Evolutionary conservation across 2,797 vertebrate genomes (phyloP).

Genomic region (Sparus aurata): DNA sequence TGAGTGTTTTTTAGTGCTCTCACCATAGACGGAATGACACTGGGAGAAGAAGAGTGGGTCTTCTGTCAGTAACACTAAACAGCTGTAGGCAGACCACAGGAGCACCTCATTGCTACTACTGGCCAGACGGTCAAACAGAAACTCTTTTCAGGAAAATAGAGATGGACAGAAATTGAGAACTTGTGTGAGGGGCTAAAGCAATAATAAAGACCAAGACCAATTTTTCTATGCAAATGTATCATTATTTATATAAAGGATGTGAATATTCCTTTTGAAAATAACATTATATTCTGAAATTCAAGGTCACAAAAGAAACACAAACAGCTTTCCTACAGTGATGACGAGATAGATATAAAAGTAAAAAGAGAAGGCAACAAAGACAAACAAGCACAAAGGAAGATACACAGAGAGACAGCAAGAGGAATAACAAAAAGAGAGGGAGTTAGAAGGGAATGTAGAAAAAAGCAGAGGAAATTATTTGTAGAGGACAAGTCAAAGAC

Average conservation of each 20-base stretch:
- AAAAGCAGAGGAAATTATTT: slow-evolving; percentile 27
- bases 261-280: slow-evolving; percentile 1
- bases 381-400: neutral
- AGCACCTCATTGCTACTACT: slow-evolving; percentile 87
- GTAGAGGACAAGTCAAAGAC: slow-evolving; percentile 31
- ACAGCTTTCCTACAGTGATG: neutral
- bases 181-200: neutral
- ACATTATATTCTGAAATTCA: neutral
- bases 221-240: neutral
- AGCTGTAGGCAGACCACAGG: slow-evolving; percentile 92
- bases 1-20: slow-evolving; percentile 49
- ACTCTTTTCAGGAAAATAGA: slow-evolving; percentile 82
- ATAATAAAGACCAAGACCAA: neutral
- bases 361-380: neutral
- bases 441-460: neutral
- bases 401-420: neutral
- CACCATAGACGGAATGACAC: slow-evolving; percentile 96
- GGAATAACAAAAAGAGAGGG: neutral
- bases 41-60: slow-evolving; percentile 94
- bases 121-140: slow-evolving; percentile 93
- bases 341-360: neutral
- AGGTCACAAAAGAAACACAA: neutral
- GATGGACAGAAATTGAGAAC: neutral
- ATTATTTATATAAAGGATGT: neutral
- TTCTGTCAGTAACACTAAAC: slow-evolving; percentile 90